Evolutionary conservation across 2,888 invertebrate species (phyloP).

Genomic region (Sphaeridia pumilis): DNA sequence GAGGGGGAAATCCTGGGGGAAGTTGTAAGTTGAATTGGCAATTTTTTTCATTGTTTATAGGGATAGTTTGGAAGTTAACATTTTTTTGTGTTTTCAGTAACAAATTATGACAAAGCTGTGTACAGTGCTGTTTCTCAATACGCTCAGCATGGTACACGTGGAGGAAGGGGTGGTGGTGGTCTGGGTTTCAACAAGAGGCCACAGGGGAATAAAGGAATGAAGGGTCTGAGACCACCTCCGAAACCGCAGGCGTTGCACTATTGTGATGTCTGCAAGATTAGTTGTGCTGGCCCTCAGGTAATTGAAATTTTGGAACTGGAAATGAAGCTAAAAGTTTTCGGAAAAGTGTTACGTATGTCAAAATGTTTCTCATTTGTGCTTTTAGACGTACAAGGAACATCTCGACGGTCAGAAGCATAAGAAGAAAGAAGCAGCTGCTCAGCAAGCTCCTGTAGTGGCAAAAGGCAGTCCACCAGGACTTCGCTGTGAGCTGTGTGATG

Average conservation of each 20-base stretch:
- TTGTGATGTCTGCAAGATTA: slow-evolving; percentile 98
- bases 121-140: slow-evolving; percentile 93
- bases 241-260: slow-evolving; percentile 91
- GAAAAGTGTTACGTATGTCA: no score
- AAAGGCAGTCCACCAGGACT: slow-evolving; percentile 47
- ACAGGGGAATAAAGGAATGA: slow-evolving; percentile 24
- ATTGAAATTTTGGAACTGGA: no score
- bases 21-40: not conserved
- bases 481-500: slow-evolving; percentile 94
- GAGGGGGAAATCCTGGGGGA: not conserved
- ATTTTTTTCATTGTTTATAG: no score
- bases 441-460: slow-evolving; percentile 51
- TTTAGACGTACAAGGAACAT: slow-evolving; percentile 81
- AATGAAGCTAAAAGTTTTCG: no score
- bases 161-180: slow-evolving; percentile 44
- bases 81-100: no score
- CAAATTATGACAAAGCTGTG: slow-evolving; percentile 87
- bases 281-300: slow-evolving; percentile 85
- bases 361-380: not conserved
- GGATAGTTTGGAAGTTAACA: no score
- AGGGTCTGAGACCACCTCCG: slow-evolving; percentile 45
- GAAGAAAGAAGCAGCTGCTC: slow-evolving; percentile 87
- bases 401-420: slow-evolving; percentile 98
- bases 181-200: slow-evolving; percentile 36
- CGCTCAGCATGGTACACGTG: slow-evolving; percentile 72